These are phyloP conservation scores for Hestina assimilis DNA, from an alignment of 1,140 invertebrate species.

Conservation along the genomic window DNA sequence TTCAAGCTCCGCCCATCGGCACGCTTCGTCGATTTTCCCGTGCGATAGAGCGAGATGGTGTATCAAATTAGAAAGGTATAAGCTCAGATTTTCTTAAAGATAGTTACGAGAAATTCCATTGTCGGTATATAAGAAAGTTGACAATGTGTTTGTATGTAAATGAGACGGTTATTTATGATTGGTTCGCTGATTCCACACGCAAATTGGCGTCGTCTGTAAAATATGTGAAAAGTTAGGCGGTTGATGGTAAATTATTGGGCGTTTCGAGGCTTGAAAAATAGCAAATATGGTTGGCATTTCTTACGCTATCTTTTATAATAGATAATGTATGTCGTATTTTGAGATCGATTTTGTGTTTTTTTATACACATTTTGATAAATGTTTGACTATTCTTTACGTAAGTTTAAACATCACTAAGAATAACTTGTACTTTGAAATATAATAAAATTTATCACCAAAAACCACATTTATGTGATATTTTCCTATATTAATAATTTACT, in stretches of 20 bases:
- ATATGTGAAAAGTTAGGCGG: slow-evolving; percentile 54
- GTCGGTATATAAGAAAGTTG: slow-evolving; percentile 57
- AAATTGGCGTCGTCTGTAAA: slow-evolving; percentile 58
- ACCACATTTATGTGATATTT: no score
- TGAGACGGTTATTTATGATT: slow-evolving; percentile 66
- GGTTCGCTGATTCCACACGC: slow-evolving; percentile 32
- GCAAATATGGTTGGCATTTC: background rate
- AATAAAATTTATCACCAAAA: no score
- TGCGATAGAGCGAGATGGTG: slow-evolving; percentile 44
- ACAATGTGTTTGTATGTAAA: slow-evolving; percentile 71
- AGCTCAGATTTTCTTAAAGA: slow-evolving; percentile 69
- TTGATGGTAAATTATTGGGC: background rate
- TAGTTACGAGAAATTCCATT: slow-evolving; percentile 65
- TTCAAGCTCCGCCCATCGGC: slow-evolving; percentile 62
- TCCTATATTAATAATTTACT: no score
- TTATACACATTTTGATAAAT: no score
- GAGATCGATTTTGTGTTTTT: background rate
- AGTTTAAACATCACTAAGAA: no score
- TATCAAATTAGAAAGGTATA: slow-evolving; percentile 61
- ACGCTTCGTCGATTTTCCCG: slow-evolving; percentile 57
- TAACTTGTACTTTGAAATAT: no score
- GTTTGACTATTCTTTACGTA: no score
- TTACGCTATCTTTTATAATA: background rate
- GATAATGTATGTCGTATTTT: background rate
- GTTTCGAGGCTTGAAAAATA: slow-evolving; percentile 9